Conservation (phyloP, 1,140 invertebrate genomes). For the Lordiphosa collinella region DNA sequence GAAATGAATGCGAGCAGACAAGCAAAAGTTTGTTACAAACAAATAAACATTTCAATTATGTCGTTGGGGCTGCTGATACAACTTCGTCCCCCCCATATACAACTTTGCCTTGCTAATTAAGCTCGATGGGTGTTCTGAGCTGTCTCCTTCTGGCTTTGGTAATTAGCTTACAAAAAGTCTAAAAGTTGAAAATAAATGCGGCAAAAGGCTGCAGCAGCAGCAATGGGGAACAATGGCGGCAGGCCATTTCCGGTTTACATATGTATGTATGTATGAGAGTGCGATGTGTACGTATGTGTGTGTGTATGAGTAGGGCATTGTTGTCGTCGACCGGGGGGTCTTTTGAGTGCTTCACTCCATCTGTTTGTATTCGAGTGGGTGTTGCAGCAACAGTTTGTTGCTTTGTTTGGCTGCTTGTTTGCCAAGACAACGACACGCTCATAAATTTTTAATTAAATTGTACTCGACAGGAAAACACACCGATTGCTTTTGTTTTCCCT, state of each 20-base stretch:
- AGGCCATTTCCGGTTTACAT: constrained; percentile 62
- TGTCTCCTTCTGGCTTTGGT: constrained; percentile 22
- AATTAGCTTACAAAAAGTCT: constrained; percentile 64
- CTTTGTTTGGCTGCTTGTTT: constrained; percentile 65
- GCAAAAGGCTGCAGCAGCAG: constrained; percentile 9
- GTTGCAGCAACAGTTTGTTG: constrained; percentile 62
- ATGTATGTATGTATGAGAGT: constrained; percentile 20
- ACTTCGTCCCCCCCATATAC: constrained; percentile 13
- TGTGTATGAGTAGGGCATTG: constrained; percentile 16
- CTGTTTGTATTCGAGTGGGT: constrained; percentile 13
- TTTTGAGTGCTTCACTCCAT: constrained; percentile 25
- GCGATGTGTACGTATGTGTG: constrained; percentile 1
- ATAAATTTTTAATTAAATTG: constrained; percentile 75
- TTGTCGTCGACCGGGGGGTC: constrained; percentile 42
- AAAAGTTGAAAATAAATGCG: constrained; percentile 61
- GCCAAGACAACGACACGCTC: constrained; percentile 63
- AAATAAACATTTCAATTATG: constrained; percentile 76
- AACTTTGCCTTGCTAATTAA: constrained; percentile 60
- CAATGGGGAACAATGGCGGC: constrained; percentile 45
- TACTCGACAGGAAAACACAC: constrained; percentile 49
- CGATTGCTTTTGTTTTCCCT: constrained; percentile 40
- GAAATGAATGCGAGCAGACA: constrained; percentile 48
- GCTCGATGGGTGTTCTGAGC: constrained; percentile 40
- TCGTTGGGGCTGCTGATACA: constrained; percentile 20
- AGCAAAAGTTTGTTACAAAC: constrained; percentile 25